These are phyloP conservation scores for Sarcophaga caerulescens DNA, from an alignment of 2,888 invertebrate genomes.

Conservation along the genomic window DNA sequence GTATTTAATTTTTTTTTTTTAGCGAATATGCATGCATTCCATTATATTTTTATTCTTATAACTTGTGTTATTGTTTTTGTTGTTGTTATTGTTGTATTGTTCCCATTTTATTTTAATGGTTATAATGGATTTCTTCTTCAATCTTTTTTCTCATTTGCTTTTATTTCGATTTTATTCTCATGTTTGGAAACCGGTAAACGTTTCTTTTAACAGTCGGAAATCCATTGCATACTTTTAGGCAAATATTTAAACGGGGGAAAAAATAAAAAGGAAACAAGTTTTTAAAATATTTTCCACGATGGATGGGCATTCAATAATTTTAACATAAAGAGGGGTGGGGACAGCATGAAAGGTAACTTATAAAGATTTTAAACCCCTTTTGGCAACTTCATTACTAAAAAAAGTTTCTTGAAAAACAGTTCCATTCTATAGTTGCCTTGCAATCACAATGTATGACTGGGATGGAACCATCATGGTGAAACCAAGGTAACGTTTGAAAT, in stretches of 20 bases:
- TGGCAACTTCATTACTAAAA: too few species aligned
- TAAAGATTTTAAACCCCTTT: too few species aligned
- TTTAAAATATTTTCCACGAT: too few species aligned
- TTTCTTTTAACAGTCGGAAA: constrained; percentile 43
- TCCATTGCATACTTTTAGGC: constrained; percentile 62
- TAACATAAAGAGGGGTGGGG: background rate
- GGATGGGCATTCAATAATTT: background rate
- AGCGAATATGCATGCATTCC: background rate
- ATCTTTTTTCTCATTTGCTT: constrained; percentile 1
- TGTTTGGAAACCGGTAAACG: background rate
- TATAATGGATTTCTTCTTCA: constrained; percentile 62
- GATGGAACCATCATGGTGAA: too few species aligned
- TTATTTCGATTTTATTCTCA: background rate
- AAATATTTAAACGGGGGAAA: constrained; percentile 3
- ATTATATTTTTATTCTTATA: constrained; percentile 5
- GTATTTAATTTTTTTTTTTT: background rate
- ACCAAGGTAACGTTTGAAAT: too few species aligned
- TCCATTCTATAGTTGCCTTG: too few species aligned
- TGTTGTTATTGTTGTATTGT: too few species aligned
- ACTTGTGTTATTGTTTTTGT: constrained; percentile 15
- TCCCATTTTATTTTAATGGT: constrained; percentile 54
- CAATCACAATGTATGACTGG: too few species aligned
- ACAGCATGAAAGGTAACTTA: too few species aligned
- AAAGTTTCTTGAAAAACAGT: too few species aligned
- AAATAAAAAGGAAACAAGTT: background rate